Evolutionary conservation across 2,888 invertebrate genomes (phyloP).

Genomic region (Idaea aversata): DNA sequence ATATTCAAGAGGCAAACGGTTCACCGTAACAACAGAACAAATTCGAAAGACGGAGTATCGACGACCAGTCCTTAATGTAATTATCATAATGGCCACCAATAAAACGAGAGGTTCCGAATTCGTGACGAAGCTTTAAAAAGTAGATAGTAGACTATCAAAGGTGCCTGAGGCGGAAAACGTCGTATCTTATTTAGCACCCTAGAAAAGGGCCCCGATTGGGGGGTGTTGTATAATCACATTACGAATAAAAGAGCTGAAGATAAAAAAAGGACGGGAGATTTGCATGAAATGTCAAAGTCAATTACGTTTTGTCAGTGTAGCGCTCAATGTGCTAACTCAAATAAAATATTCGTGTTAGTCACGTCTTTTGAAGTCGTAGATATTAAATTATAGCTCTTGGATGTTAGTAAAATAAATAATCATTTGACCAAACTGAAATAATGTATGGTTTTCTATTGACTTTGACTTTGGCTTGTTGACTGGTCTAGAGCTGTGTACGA

Average conservation of each 20-base stretch:
- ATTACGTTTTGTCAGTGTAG: slow-evolving; percentile 52
- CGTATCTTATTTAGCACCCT: slow-evolving; percentile 77
- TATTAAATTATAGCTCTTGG: not conserved
- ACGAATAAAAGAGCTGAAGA: slow-evolving; percentile 69
- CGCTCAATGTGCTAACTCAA: slow-evolving; percentile 49
- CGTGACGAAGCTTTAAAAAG: slow-evolving; percentile 77
- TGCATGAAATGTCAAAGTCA: slow-evolving; percentile 74
- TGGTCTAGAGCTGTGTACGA: too few species aligned
- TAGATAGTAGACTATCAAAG: slow-evolving; percentile 59
- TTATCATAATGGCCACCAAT: slow-evolving; percentile 79
- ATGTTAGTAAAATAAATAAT: not conserved
- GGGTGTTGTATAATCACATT: slow-evolving; percentile 74
- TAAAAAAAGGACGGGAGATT: slow-evolving; percentile 72
- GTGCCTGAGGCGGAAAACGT: slow-evolving; percentile 75
- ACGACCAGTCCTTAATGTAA: slow-evolving; percentile 73
- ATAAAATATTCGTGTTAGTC: slow-evolving; percentile 36
- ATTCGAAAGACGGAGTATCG: slow-evolving; percentile 77
- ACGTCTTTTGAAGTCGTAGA: not conserved
- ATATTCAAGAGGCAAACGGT: slow-evolving; percentile 74
- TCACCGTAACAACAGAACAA: slow-evolving; percentile 75
- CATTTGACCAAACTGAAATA: not conserved
- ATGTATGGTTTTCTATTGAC: not conserved
- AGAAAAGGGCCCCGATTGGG: slow-evolving; percentile 51
- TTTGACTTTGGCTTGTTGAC: too few species aligned
- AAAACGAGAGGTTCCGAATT: slow-evolving; percentile 75